A percentile compares a stretch with the other conserved stretches of the same genome.
Evolutionary conservation across 2,797 vertebrate species (phyloP).

Genomic region (Cynopterus sphinx): DNA sequence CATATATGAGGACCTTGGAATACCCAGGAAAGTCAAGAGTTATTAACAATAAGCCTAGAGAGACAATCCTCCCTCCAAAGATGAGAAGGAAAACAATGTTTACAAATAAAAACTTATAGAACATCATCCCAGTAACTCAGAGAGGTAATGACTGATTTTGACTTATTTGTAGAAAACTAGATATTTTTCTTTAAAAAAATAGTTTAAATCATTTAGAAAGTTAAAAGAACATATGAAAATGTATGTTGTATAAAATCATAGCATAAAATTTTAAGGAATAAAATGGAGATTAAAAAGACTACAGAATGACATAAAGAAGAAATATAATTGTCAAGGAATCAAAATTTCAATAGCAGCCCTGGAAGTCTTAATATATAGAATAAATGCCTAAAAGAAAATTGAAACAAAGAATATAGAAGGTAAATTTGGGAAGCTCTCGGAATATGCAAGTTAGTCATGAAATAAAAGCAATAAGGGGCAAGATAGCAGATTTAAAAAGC

Average conservation of each 20-base stretch:
- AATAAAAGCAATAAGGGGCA: fast-evolving
- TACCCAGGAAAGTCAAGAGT: neutral
- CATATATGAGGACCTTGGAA: neutral
- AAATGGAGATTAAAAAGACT: neutral
- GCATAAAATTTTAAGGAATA: neutral
- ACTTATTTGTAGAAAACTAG: neutral
- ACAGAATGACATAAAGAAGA: neutral
- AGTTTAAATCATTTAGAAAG: neutral
- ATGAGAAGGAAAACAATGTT: neutral
- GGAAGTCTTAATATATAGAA: neutral
- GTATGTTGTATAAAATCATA: neutral
- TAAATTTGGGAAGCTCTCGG: neutral
- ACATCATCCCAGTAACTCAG: neutral
- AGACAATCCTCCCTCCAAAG: neutral
- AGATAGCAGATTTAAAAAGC: neutral
- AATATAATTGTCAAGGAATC: neutral
- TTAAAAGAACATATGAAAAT: neutral
- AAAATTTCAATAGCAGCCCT: neutral
- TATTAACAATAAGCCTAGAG: neutral
- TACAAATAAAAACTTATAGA: neutral
- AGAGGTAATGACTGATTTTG: neutral
- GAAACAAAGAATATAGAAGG: neutral
- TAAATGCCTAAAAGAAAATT: fast-evolving
- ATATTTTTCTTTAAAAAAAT: neutral
- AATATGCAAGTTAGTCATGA: neutral